phyloP scores from a whole-genome alignment of 1,140 invertebrate genomes.

The Euschistus heros region DNA sequence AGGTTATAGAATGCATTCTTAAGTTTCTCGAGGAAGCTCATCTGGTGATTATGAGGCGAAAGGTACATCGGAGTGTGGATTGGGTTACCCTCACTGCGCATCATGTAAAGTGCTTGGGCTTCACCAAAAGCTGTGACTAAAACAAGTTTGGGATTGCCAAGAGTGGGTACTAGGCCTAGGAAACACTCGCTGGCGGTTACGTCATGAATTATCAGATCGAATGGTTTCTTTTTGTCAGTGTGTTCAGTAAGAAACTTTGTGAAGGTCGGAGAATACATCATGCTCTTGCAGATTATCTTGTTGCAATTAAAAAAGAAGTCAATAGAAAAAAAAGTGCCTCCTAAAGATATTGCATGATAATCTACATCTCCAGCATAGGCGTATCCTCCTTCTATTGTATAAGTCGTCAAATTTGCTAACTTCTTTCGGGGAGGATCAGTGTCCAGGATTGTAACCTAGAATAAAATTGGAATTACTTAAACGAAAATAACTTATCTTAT shows the following conservation, averaged over 20 bases:
- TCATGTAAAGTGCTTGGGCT: conserved; percentile 16
- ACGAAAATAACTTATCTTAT: too few species aligned
- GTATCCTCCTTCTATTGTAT: neutral
- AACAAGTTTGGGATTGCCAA: conserved; percentile 34
- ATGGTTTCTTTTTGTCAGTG: neutral
- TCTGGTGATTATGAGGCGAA: conserved; percentile 37
- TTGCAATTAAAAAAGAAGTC: neutral
- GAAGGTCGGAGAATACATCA: neutral
- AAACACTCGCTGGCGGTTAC: conserved; percentile 10
- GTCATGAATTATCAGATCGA: neutral
- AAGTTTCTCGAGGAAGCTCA: conserved; percentile 45
- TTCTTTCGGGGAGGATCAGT: conserved; percentile 24
- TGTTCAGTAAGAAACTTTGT: neutral
- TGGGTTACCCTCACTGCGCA: conserved; percentile 23
- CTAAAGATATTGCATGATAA: neutral
- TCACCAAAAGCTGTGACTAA: conserved; percentile 32
- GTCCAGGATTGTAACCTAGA: conserved; percentile 27
- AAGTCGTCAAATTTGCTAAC: neutral
- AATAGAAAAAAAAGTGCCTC: neutral
- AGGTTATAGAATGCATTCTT: conserved; percentile 35
- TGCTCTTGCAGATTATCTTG: neutral
- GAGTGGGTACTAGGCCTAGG: conserved; percentile 33
- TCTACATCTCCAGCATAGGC: neutral
- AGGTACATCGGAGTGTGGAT: conserved; percentile 44
- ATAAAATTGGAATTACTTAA: neutral